Base-by-base conservation (phyloP, 1,140 invertebrate genomes). In the Thaumetopoea pityocampa region DNA sequence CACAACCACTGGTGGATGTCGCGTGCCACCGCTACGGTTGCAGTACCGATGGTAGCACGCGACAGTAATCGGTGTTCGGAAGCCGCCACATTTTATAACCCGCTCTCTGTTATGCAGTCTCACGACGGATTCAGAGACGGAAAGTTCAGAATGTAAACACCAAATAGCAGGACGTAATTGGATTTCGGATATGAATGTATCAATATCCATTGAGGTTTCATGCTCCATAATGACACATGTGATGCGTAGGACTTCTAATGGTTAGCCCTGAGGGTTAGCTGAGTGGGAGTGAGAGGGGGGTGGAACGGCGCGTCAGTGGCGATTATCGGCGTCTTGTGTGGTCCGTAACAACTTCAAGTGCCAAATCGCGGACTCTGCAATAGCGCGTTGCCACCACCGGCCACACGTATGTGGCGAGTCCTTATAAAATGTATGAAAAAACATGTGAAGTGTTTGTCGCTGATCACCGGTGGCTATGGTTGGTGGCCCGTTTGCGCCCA, bases 11-110 rank as follows among this genome's bases (percentile, higher is more conserved):
- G 22, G 22, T 23, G 22, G 22, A 5, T 23, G 22, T 23, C 22
- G 22, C 22, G 22, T 8, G 22, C 22, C 8, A 4, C 22, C 22
- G 22, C 7, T 8, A 3, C 3, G 2, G 11, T 28, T 28, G 8
- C 4, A 12, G 8, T 3, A 28, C 9, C 8, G 11, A 7, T 11
- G 8, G 5, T 7, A n/a, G 26, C 12, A 11, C 5, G 17, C 41
- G 32, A 44, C 41, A 34, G 41, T 32, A 22, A 44, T 23, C 41
- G 32, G 24, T 44, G 18, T 44, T 35, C 20, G 30, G 30, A 44
- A 45, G 33, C 26, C 33, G 26, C 24, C 42, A 45, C 26, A 45
- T 36, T 36, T 29, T 45, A 36, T 45, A 45, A 36, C 26, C 42
- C 33, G 42, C 26, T 30, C 29, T 28, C 27, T 29, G 16, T 33